Evolutionary conservation across 2,888 invertebrate genomes (phyloP).

Genomic region (Drosophila neonasuta): DNA sequence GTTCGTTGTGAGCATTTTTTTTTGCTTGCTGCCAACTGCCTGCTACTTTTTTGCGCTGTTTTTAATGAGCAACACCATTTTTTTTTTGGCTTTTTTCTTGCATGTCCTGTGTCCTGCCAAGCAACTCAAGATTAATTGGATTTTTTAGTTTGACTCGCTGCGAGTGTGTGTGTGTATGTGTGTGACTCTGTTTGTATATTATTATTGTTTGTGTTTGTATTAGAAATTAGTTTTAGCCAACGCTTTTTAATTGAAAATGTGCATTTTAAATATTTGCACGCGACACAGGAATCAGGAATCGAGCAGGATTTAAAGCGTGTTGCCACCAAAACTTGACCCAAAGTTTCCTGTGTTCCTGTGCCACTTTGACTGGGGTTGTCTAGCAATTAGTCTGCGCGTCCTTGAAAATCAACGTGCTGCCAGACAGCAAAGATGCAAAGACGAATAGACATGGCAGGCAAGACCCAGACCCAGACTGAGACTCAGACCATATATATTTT

Average conservation of each 20-base stretch:
- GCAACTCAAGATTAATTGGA: constrained; percentile 75
- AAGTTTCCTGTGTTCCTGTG: constrained; percentile 35
- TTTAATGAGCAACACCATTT: constrained; percentile 58
- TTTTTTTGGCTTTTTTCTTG: constrained; percentile 17
- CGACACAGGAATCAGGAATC: neutral
- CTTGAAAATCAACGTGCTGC: constrained; percentile 69
- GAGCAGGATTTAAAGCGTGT: constrained; percentile 16
- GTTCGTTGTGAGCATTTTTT: constrained; percentile 19
- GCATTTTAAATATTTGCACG: constrained; percentile 47
- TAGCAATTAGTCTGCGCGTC: constrained; percentile 65
- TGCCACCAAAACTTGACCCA: constrained; percentile 58
- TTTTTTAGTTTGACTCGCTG: constrained; percentile 54
- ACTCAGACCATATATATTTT: constrained; percentile 36
- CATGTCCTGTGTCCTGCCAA: constrained; percentile 41
- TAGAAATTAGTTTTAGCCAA: constrained; percentile 70
- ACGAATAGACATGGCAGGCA: neutral
- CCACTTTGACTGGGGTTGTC: constrained; percentile 44
- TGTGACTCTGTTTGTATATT: constrained; percentile 22
- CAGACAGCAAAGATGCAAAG: constrained; percentile 29
- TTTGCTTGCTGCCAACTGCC: constrained; percentile 48
- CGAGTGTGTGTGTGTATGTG: neutral
- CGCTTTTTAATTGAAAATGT: constrained; percentile 58
- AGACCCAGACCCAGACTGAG: constrained; percentile 35
- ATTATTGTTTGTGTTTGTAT: constrained; percentile 58
- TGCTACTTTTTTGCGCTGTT: constrained; percentile 59